Base-by-base conservation (phyloP, 1,140 invertebrate genomes). In the Teleogryllus occipitalis region DNA sequence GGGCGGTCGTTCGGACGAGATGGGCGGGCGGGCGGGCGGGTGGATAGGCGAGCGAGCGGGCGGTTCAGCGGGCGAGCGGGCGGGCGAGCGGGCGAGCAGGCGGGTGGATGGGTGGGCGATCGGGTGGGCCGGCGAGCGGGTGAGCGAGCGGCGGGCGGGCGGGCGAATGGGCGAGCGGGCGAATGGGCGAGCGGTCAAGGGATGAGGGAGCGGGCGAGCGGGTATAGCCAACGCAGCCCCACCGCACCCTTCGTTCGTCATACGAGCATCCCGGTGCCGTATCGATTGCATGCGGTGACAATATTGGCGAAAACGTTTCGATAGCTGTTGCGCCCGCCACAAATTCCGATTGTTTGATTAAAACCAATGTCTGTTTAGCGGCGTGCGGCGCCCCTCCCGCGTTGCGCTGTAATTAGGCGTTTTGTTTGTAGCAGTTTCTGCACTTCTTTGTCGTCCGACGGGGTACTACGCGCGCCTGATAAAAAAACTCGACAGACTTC, bases 221-320 rank as follows among this genome's bases (percentile, higher is more conserved):
- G 10, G 54, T 65, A 65, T 54, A 54, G 49, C 49, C n/a, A n/a
- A n/a, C n/a, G 27, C 27, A 39, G 27, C 27, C 27, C 10, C 54
- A 18, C 10, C 54, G 54, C 54, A 65, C 54, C 54, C 2, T 7
- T 18, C 49, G 54, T 65, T 65, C 54, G 54, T 65, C 54, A 65
- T 65, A 65, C 54, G 54, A 65, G 54, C 54, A 14, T 65, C 54
- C 54, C 54, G 54, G 18, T 10, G 10, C 10, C 54, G 54, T 10
- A 65, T 65, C 54, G 54, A 65, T 65, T 65, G 54, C 54, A 65
- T 65, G 54, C 54, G 54, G 49, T 65, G 54, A 65, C 54, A 65
- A 65, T 65, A 65, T 65, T 65, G 54, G 54, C 54, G 54, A 65
- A 65, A 65, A 65, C 54, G 54, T 65, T 65, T 65, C 54, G 54